phyloP scores from a whole-genome alignment of 2,113 vertebrate genomes.

The Ameiurus melas region DNA sequence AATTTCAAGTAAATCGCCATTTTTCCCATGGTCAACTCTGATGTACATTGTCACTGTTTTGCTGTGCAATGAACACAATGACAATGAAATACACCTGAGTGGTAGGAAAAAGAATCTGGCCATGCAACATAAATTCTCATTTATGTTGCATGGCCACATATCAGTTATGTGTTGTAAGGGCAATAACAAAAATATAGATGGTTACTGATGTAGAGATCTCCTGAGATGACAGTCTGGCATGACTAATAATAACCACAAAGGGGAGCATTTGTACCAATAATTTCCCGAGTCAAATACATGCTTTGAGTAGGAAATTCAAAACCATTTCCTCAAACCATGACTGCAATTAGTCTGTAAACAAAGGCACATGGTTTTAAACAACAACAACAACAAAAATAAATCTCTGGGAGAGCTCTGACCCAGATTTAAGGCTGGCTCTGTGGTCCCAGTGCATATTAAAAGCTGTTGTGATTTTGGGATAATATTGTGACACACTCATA shows the following conservation, averaged over 20 bases:
- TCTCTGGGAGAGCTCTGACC: not conserved
- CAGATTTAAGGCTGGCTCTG: not conserved
- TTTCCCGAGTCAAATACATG: too few relatives aligned
- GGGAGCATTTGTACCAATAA: conserved; percentile 25
- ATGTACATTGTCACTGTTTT: not conserved
- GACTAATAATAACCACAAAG: conserved; percentile 14
- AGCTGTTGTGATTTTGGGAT: not conserved
- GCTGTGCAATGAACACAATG: not conserved
- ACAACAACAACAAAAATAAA: not conserved
- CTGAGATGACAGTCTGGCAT: not conserved
- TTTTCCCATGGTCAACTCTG: not conserved
- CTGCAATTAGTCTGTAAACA: too few relatives aligned
- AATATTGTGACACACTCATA: too few relatives aligned
- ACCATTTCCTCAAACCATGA: not conserved
- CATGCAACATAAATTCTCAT: not conserved
- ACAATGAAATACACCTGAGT: not conserved
- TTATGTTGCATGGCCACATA: not conserved
- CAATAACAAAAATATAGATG: not conserved
- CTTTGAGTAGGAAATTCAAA: not conserved
- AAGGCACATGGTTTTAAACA: too few relatives aligned
- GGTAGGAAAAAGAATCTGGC: not conserved
- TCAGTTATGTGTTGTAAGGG: not conserved
- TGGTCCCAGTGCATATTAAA: not conserved
- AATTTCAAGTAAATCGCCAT: not conserved
- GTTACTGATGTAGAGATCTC: too few relatives aligned